Base-by-base conservation (phyloP, 2,797 vertebrate species). In the Lophius americanus region DNA sequence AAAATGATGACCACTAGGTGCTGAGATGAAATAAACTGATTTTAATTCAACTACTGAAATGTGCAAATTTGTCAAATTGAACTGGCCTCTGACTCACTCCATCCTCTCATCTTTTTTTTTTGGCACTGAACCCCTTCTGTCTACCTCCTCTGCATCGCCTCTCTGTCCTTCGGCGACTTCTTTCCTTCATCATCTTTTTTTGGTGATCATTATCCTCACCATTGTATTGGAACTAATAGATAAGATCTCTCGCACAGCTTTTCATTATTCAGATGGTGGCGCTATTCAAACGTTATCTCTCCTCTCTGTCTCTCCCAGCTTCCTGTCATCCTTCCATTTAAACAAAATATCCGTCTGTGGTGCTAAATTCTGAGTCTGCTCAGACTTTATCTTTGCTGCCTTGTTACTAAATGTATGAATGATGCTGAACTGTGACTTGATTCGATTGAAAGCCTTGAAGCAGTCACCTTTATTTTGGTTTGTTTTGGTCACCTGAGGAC, bases 11-110 rank as follows among this genome's bases (percentile, higher is more conserved):
- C 75, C 64, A 33, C 54, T 11, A 32, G 51, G 60, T 75, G 73
- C 75, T 55, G 67, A 62, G 64, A 84, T 79, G 56, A 83, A 80
- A 82, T 7, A 6, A 52, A 52, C 23, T n/a, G 47, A 87, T 82
- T 86, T 41, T 8, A 1, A 23, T 47, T 59, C 77, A 66, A 79
- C 82, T 63, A 73, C 68, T 53, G 54, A 81, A 74, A 70, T 66
- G 62, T 59, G 37, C 54, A 43, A 62, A 75, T 78, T 80, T 81
- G 60, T 82, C 54, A 41, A 51, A 77, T 53, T 33, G 54, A 69
- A 57, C 52, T 10, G 35, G 46, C 60, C 52, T 39, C 38, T 52
- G 56, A 76, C 60, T 75, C 56, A 13, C 43, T 68, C 43, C n/a
- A 1, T 59, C 23, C 41, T 69, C 70, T 64, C 52, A 76, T 84